Base-by-base conservation (phyloP, 1,140 invertebrate genomes). In the Platyscapa corneri region DNA sequence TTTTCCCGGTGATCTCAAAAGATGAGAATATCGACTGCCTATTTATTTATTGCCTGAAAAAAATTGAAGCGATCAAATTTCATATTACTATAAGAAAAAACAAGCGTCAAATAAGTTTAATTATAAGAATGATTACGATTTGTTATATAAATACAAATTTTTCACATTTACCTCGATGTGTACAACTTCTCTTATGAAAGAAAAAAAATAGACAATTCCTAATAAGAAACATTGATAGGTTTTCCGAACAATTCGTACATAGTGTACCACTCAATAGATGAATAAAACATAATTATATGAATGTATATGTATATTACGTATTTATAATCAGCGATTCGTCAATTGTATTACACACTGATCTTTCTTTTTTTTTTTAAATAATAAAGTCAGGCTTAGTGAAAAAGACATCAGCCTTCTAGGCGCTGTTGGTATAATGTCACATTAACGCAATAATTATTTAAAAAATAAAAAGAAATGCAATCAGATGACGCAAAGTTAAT, bases 241-340 rank as follows among this genome's bases (percentile, higher is more conserved):
- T 64, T 64, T n/a, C 53, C n/a, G 5, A 64, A 79, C 5, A 46
- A 46, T 76, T 74, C 7, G 27, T 82, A 53, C 56, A 27, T 27
- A 34, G 30, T 46, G 65, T n/a, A 49, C 23, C 42, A 10, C 0
- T 65, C 27, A 49, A 65, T 76, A 7, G 39, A 42, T 16, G 49
- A 65, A 82, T 27, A 74, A 70, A 37, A 64, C 83, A 86, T 85
- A 87, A 87, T 37, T 79, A 83, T 86, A 79, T 82, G 88, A 81
- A 89, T 88, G 87, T 88, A 80, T 85, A 88, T 88, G 87, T 89
- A 83, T 78, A 80, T 67, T 60, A 34, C 5, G 42, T 39, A 84
- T 81, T 72, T 78, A 56, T 84, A 84, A 78, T 46, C 46, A 84
- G 65, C 60, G 30, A n/a, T 60, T 83, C 39, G 27, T 86, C n/a